Base-by-base conservation (phyloP, 2,113 vertebrate genomes). In the Brachionichthys hirsutus region DNA sequence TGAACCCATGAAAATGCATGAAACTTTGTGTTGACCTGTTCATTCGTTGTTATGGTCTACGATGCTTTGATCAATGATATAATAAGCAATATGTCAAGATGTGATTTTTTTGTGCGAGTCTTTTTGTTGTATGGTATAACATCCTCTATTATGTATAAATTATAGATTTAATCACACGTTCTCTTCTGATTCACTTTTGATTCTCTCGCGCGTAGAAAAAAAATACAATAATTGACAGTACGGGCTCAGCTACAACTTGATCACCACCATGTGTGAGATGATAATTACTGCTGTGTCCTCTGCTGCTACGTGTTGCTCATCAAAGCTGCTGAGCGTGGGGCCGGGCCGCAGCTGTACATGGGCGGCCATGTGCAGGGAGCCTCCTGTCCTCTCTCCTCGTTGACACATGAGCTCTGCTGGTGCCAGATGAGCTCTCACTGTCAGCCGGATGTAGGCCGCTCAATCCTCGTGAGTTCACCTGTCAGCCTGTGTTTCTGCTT, bases 381-480 rank as follows among this genome's bases (percentile, higher is more conserved):
- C 72, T 80, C 75, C 78, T 67, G 75, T 82, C 79, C 67, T 65
- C 66, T 69, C 67, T 77, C 66, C 67, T 76, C 82, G 75, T 86
- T 91, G 88, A 87, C 78, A 78, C 82, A 71, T 75, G 84, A 75
- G 85, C 83, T 86, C 78, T 78, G 78, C 63, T 75, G 75, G 71
- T 88, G 84, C 85, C 81, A 86, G 87, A 90, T 85, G 87, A 87
- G 86, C 71, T 86, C 83, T 78, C 59, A 14, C 72, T 88, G 90
- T 90, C 87, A 90, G 86, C 85, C 88, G 81, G 84, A 89, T 88
- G 78, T 75, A 77, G 76, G 80, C 86, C 63, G 84, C 81, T 88
- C 88, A 86, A 89, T 90, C 84, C 90, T 89, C 88, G 60, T 49
- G 88, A 84, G 89, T 81, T 85, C 85, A 88, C 84, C 90, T 92